These are phyloP conservation scores for Parnassius mnemosyne DNA, from an alignment of 2,888 invertebrate genomes.

Conservation along the genomic window DNA sequence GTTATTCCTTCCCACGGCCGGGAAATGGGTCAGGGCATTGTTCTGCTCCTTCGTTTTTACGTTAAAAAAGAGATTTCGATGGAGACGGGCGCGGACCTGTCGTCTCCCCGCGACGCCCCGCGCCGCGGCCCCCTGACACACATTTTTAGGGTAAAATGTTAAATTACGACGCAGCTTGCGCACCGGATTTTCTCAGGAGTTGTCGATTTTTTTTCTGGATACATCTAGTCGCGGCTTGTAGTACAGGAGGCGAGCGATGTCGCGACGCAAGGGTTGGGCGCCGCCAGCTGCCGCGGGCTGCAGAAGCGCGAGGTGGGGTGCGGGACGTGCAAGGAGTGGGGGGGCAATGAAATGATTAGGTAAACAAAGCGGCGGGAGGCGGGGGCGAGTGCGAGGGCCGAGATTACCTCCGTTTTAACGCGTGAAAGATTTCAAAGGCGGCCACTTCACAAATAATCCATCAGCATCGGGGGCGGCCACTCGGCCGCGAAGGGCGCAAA, in stretches of 20 bases:
- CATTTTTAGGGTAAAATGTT: conserved; percentile 70
- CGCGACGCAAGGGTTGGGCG: conserved; percentile 39
- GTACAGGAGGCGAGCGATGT: conserved; percentile 51
- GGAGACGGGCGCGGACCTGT: conserved; percentile 61
- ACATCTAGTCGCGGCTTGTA: conserved; percentile 65
- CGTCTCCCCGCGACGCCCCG: conserved; percentile 38
- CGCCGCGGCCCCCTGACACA: conserved; percentile 69
- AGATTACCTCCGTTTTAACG: conserved; percentile 79
- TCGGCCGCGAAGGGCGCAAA: conserved; percentile 50
- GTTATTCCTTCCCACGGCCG: conserved; percentile 80
- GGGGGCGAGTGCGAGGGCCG: conserved; percentile 40
- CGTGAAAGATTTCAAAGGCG: conserved; percentile 77
- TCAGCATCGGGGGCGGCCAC: conserved; percentile 62
- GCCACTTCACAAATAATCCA: conserved; percentile 75
- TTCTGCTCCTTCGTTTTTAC: conserved; percentile 70
- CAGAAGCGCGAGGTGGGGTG: conserved; percentile 5
- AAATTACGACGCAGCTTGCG: conserved; percentile 74
- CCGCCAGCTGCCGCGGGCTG: conserved; percentile 32
- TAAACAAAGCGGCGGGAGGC: conserved; percentile 60
- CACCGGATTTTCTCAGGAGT: conserved; percentile 68
- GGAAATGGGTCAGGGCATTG: conserved; percentile 78
- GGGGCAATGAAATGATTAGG: conserved; percentile 71
- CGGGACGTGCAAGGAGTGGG: neutral
- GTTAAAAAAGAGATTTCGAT: conserved; percentile 74
- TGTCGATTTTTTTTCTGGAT: conserved; percentile 53